A percentile compares a stretch with the other conserved stretches of the same genome.
These are phyloP conservation scores for Zophobas morio DNA, from an alignment of 1,140 invertebrate genomes.

Conservation along the genomic window DNA sequence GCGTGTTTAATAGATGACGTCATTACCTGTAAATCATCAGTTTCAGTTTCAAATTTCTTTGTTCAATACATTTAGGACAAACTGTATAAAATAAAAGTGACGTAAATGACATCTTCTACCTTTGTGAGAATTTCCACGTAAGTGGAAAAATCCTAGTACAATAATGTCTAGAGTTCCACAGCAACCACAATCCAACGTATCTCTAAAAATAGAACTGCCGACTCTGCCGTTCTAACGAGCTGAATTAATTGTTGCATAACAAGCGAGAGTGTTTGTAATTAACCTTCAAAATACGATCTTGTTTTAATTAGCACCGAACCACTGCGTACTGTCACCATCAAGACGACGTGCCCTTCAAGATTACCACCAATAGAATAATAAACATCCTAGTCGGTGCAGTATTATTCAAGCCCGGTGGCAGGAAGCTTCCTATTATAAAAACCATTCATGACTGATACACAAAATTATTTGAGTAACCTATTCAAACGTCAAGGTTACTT, in stretches of 20 bases:
- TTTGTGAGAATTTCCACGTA: too few relatives aligned
- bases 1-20: too few relatives aligned
- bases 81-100: too few relatives aligned
- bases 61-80: too few relatives aligned
- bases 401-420: conserved; percentile 57
- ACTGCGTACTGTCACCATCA: conserved; percentile 26
- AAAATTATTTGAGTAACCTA: conserved; percentile 46
- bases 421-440: conserved; percentile 57
- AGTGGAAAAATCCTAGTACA: neutral
- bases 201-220: neutral
- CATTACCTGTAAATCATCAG: too few relatives aligned
- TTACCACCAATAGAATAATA: conserved; percentile 37
- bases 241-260: conserved; percentile 4
- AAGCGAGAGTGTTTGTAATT: conserved; percentile 19
- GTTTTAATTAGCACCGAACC: conserved; percentile 22
- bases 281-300: conserved; percentile 5
- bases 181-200: too few relatives aligned
- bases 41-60: too few relatives aligned
- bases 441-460: conserved; percentile 47
- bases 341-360: conserved; percentile 33
- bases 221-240: neutral
- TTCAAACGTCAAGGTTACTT: conserved; percentile 48
- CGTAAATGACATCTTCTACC: too few relatives aligned
- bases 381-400: conserved; percentile 40
- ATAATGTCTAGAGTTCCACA: neutral